These are phyloP conservation scores for Bos indicus DNA, from an alignment of 2,113 vertebrate species.

Conservation along the genomic window DNA sequence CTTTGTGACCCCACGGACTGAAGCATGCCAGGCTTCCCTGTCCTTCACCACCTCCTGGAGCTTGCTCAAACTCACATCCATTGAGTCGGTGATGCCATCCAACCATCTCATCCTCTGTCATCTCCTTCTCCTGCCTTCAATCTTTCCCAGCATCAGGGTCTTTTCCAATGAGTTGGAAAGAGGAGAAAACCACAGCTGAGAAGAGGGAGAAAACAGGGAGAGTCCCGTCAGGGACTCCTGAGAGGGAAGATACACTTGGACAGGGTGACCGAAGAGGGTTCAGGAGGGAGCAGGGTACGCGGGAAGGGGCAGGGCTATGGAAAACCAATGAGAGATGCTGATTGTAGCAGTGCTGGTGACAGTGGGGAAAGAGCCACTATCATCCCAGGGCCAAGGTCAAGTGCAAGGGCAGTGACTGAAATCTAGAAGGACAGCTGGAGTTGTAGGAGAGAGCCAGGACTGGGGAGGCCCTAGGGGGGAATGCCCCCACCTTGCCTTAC, in stretches of 20 bases:
- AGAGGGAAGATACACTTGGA: not conserved
- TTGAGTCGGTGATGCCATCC: not conserved
- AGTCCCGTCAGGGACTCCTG: fast-evolving
- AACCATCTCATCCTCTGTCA: not conserved
- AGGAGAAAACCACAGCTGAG: not conserved
- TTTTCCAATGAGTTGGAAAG: not conserved
- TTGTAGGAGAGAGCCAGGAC: not conserved
- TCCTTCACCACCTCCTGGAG: not conserved
- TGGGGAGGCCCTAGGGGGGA: not conserved
- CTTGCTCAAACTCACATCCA: not conserved
- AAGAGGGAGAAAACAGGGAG: not conserved
- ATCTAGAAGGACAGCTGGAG: not conserved
- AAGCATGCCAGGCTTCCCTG: not conserved
- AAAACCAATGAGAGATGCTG: not conserved
- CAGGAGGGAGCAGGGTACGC: not conserved
- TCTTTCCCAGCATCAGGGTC: not conserved
- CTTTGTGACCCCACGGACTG: not conserved
- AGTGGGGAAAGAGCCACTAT: not conserved
- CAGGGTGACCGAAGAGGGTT: not conserved
- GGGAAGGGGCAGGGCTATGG: not conserved
- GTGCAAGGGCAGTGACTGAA: not conserved
- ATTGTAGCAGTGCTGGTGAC: not conserved
- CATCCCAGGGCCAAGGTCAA: not conserved
- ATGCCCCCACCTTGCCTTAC: not conserved
- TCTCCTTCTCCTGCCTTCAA: not conserved